Evolutionary conservation across 2,888 invertebrate species (phyloP).

Genomic region (Polyploca ridens): DNA sequence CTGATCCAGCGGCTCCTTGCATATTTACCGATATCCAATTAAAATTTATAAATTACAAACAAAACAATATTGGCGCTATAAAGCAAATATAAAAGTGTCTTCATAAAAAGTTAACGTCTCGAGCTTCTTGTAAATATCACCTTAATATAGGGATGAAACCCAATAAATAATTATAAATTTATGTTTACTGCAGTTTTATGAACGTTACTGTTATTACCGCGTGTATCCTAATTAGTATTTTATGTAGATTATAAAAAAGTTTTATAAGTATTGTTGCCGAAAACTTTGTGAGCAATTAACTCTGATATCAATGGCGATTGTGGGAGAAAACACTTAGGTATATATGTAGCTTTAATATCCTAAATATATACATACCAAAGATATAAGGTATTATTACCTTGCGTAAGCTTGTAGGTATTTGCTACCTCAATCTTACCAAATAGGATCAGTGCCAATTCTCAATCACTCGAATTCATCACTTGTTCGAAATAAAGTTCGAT

Average conservation of each 20-base stretch:
- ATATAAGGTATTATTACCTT: neutral
- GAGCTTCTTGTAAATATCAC: conserved; percentile 31
- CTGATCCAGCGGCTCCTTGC: neutral
- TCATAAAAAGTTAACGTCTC: neutral
- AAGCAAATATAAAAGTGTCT: conserved; percentile 9
- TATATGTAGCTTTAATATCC: neutral
- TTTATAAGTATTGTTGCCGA: conserved; percentile 2
- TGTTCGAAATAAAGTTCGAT: no score
- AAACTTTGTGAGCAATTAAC: neutral
- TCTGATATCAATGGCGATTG: neutral
- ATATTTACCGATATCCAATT: neutral
- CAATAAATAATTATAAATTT: conserved; percentile 45
- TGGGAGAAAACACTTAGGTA: neutral
- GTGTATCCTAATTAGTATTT: conserved; percentile 55
- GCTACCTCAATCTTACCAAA: no score
- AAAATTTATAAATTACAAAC: conserved; percentile 4
- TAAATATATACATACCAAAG: neutral
- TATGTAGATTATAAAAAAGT: conserved; percentile 45
- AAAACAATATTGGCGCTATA: neutral
- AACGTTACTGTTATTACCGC: conserved; percentile 40
- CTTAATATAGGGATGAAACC: conserved; percentile 22
- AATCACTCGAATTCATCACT: no score
- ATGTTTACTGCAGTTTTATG: conserved; percentile 50
- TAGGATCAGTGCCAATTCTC: no score
- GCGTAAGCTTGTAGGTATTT: no score